phyloP scores from a whole-genome alignment of 2,888 invertebrate species.

The Mellilla xanthometata region DNA sequence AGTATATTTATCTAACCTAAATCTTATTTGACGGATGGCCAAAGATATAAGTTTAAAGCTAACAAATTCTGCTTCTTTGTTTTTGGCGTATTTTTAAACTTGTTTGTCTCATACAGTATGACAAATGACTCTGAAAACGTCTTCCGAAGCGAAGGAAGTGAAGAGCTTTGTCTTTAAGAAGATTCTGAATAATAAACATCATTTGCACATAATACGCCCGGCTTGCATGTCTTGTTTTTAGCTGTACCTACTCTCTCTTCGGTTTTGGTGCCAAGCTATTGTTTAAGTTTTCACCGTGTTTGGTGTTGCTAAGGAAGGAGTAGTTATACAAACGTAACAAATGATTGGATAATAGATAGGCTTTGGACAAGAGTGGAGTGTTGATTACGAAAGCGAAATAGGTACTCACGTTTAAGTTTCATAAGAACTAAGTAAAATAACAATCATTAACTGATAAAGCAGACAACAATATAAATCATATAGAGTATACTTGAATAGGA shows the following conservation, averaged over 20 bases:
- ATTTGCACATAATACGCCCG: slow-evolving; percentile 24
- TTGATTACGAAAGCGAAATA: slow-evolving; percentile 2
- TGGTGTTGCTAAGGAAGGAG: slow-evolving; percentile 9
- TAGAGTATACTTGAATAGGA: no score
- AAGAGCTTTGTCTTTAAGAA: slow-evolving; percentile 23
- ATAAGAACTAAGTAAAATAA: no score
- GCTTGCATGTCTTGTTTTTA: slow-evolving; percentile 3
- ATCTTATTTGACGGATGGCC: slow-evolving; percentile 5
- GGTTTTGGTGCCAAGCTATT: slow-evolving; percentile 54
- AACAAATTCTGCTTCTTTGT: not conserved
- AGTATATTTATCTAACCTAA: slow-evolving; percentile 7
- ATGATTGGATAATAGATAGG: slow-evolving; percentile 15
- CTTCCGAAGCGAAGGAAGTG: slow-evolving; percentile 15
- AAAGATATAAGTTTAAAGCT: not conserved
- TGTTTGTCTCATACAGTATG: slow-evolving; percentile 13
- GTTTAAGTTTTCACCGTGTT: slow-evolving; percentile 53
- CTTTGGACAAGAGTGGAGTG: slow-evolving; percentile 1
- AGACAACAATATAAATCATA: no score
- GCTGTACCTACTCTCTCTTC: slow-evolving; percentile 54
- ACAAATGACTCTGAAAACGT: slow-evolving; percentile 2
- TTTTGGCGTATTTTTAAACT: not conserved
- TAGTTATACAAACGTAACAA: slow-evolving; percentile 7
- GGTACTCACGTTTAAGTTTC: no score
- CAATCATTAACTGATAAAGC: no score
- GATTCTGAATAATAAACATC: slow-evolving; percentile 8